A percentile compares a stretch with the other conserved stretches of the same genome.
phyloP scores from a whole-genome alignment of 2,888 invertebrate genomes.

The Ashinkailepas kermadecensis region DNA sequence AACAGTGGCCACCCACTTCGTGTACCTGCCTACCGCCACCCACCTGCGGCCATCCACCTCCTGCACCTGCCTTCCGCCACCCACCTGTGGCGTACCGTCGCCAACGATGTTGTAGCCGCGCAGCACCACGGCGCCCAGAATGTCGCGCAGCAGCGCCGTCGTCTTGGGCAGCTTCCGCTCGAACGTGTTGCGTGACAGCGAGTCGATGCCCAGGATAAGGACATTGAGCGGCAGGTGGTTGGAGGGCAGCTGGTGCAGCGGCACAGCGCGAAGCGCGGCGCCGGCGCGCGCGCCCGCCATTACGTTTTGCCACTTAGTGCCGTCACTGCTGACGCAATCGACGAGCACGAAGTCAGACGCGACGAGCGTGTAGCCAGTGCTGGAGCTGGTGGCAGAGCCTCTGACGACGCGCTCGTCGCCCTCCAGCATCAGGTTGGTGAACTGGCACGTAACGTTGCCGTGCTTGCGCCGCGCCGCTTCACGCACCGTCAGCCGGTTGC shows the following conservation, averaged over 20 bases:
- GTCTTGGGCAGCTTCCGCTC: slow-evolving; percentile 68
- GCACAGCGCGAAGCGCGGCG: slow-evolving; percentile 43
- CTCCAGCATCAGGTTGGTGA: slow-evolving; percentile 57
- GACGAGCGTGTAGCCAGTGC: slow-evolving; percentile 54
- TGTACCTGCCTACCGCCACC: too few relatives aligned
- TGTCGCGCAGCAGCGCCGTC: slow-evolving; percentile 57
- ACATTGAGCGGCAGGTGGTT: slow-evolving; percentile 57
- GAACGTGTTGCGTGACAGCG: slow-evolving; percentile 73
- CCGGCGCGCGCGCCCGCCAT: slow-evolving; percentile 55
- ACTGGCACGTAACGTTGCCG: slow-evolving; percentile 38
- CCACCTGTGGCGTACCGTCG: slow-evolving; percentile 67
- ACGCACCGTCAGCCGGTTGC: slow-evolving; percentile 52
- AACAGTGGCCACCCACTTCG: too few relatives aligned
- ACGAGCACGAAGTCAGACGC: slow-evolving; percentile 65
- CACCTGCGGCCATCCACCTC: too few relatives aligned
- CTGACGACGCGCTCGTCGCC: slow-evolving; percentile 55
- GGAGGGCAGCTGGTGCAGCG: slow-evolving; percentile 45
- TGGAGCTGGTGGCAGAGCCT: slow-evolving; percentile 49
- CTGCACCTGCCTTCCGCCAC: too few relatives aligned
- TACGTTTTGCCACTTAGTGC: slow-evolving; percentile 56
- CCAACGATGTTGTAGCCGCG: slow-evolving; percentile 76
- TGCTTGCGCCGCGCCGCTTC: slow-evolving; percentile 44
- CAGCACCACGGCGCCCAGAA: slow-evolving; percentile 55
- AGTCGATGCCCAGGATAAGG: slow-evolving; percentile 81
- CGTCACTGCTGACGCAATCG: slow-evolving; percentile 50